Evolutionary conservation across 1,140 invertebrate species (phyloP), one percentile per base, ranked within the genome.

Genomic region (Sycophaga agraensis): DNA sequence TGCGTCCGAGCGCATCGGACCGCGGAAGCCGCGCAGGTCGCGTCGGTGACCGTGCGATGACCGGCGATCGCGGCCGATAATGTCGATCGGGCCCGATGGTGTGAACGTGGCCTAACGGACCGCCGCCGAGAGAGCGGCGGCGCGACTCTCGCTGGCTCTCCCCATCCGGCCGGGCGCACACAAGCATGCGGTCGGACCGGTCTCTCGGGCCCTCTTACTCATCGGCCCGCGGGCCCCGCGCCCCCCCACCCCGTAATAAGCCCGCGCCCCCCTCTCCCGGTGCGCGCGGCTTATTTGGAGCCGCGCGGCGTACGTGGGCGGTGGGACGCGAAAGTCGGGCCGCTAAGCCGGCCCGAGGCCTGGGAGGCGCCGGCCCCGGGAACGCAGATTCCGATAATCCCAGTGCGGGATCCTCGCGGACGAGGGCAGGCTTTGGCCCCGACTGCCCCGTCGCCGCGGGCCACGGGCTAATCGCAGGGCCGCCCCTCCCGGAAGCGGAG

Each of bases 141-240:
- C n/a, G 16, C n/a, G 16, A 6, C 14, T 28, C 24, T 49, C n/a
- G 14, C 22, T 26, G n/a, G 9, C 40, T 16, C 40, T 42, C n/a
- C 43, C 26, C 14, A 28, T 6, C 24, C n/a, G 66, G 67, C 65
- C 67, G 51, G 45, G 63, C 54, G n/a, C n/a, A n/a, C 60, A 63
- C 66, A 73, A 73, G 68, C 73, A 74, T 74, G 72, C 64, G 73
- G 73, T 74, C 64, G 70, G 64, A 74, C 73, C 72, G 73, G 73
- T 74, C 70, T 40, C 46, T 31, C 24, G 24, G 46, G 4, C 14
- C 31, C 46, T 49, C 26, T n/a, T n/a, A n/a, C n/a, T n/a, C n/a
- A n/a, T n/a, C n/a, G n/a, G n/a, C n/a, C n/a, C n/a, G n/a, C n/a
- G n/a, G n/a, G 14, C n/a, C 26, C 5, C 26, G 24, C 28, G 11